phyloP scores from a whole-genome alignment of 2,888 invertebrate species.

The Sthenelais limicola region DNA sequence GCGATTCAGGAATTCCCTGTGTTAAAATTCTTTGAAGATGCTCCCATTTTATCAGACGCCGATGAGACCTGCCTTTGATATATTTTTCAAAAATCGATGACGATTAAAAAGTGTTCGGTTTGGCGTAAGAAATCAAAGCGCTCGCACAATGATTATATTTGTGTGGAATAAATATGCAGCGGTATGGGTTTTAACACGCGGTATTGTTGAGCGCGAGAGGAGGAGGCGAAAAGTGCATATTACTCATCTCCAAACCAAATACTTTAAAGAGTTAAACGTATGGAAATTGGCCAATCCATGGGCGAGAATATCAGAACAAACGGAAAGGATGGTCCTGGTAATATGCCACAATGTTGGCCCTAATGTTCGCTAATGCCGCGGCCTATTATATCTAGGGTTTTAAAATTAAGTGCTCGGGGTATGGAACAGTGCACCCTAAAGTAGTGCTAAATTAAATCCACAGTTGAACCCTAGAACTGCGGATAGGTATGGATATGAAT shows the following conservation, averaged over 20 bases:
- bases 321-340: too few species aligned
- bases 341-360: too few species aligned
- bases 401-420: too few species aligned
- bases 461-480: too few species aligned
- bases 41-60: slow-evolving; percentile 10
- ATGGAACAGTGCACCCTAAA: too few species aligned
- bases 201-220: not conserved
- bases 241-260: slow-evolving; percentile 16
- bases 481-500: too few species aligned
- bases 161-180: slow-evolving; percentile 27
- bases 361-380: too few species aligned
- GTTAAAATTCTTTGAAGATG: not conserved
- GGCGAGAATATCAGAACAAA: too few species aligned
- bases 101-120: not conserved
- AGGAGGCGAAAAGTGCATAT: not conserved
- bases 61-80: slow-evolving; percentile 33
- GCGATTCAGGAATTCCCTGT: too few species aligned
- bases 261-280: slow-evolving; percentile 19
- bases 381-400: too few species aligned
- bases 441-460: too few species aligned
- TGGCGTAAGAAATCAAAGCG: slow-evolving; percentile 31
- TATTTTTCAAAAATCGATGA: slow-evolving; percentile 34
- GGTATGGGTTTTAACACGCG: slow-evolving; percentile 18
- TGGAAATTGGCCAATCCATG: slow-evolving; percentile 8
- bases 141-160: slow-evolving; percentile 9